phyloP scores from a whole-genome alignment of 1,140 invertebrate genomes.

The Trichonephila inaurata region DNA sequence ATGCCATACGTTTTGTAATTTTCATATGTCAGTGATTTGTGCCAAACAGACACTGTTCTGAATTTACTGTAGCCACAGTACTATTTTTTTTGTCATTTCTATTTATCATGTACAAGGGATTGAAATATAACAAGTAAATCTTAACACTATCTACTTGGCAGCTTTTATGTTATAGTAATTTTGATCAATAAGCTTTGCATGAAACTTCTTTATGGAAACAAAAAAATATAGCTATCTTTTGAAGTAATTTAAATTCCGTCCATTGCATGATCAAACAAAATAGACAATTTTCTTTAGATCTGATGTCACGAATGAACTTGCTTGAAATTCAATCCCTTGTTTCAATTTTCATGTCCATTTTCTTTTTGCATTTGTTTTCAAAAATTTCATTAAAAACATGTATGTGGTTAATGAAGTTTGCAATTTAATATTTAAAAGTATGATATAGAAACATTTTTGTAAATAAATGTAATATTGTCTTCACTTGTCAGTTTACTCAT shows the following conservation, averaged over 20 bases:
- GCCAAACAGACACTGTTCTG: conserved; percentile 69
- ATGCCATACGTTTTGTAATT: conserved; percentile 47
- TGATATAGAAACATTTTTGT: background rate
- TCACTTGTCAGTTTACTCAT: background rate
- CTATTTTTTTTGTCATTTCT: conserved; percentile 38
- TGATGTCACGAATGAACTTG: background rate
- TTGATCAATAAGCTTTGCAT: background rate
- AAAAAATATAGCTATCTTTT: background rate
- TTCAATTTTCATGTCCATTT: background rate
- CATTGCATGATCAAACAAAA: background rate
- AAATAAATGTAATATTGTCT: background rate
- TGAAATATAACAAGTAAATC: background rate
- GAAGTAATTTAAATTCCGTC: background rate
- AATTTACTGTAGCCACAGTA: conserved; percentile 6
- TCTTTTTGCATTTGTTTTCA: background rate
- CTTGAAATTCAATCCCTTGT: background rate
- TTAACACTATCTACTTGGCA: background rate
- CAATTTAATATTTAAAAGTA: background rate
- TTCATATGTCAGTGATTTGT: conserved; percentile 56
- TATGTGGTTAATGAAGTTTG: background rate
- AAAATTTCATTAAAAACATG: background rate
- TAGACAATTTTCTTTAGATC: background rate
- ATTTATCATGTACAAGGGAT: conserved; percentile 62
- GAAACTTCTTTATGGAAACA: background rate
- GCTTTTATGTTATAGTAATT: background rate